Conservation (phyloP, 2,113 vertebrate genomes). For the Leucopternis melanops region DNA sequence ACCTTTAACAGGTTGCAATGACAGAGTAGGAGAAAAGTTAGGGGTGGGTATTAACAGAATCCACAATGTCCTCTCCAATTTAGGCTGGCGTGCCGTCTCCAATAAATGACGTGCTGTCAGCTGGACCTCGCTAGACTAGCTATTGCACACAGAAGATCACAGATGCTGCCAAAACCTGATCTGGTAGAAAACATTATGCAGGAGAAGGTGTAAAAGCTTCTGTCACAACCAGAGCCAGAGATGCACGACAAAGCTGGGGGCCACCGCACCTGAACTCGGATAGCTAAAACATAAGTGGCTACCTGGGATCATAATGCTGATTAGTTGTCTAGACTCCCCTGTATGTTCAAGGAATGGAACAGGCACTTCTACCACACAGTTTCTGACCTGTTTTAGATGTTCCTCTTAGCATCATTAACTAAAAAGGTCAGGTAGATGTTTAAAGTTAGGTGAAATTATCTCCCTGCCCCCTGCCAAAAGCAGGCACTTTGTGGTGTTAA, state of each 20-base stretch:
- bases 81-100: not conserved
- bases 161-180: not conserved
- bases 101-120: not conserved
- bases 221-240: not conserved
- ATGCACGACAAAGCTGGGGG: not conserved
- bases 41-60: not conserved
- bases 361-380: not conserved
- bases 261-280: fast-evolving
- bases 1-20: not conserved
- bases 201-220: not conserved
- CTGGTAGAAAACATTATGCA: not conserved
- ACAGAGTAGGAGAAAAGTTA: not conserved
- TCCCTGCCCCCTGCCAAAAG: not conserved
- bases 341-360: not conserved
- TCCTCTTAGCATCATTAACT: not conserved
- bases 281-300: not conserved
- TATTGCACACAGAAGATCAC: not conserved
- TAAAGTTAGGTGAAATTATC: not conserved
- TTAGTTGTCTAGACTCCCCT: not conserved
- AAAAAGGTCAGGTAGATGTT: not conserved
- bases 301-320: not conserved
- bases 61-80: not conserved
- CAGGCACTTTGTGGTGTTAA: not conserved
- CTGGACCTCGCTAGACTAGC: not conserved
- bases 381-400: not conserved